These are phyloP conservation scores for Hetaerina americana DNA, from an alignment of 1,140 invertebrate genomes.

Conservation along the genomic window DNA sequence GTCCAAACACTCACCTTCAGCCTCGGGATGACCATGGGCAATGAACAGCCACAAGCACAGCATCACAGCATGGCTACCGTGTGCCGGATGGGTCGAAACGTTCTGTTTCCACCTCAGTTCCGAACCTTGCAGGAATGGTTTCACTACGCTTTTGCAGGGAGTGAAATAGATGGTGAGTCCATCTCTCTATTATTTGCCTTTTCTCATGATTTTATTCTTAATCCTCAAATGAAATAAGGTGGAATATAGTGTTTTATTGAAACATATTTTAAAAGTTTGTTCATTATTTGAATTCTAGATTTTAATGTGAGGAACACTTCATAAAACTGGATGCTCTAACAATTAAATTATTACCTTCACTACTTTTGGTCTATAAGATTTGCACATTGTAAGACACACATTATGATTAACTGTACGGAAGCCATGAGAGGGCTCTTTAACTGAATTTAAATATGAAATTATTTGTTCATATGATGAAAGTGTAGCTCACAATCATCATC, in stretches of 20 bases:
- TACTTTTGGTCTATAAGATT: too few species aligned
- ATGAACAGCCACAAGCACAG: conserved; percentile 46
- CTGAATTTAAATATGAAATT: too few species aligned
- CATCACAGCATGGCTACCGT: conserved; percentile 85
- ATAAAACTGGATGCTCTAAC: too few species aligned
- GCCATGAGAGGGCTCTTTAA: too few species aligned
- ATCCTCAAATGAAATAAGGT: neutral
- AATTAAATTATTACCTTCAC: too few species aligned
- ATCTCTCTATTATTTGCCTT: neutral
- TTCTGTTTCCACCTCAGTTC: conserved; percentile 90
- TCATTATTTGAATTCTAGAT: too few species aligned
- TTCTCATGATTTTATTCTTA: neutral
- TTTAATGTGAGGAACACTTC: too few species aligned
- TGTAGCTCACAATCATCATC: too few species aligned
- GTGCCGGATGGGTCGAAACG: conserved; percentile 76
- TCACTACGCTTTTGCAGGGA: conserved; percentile 86
- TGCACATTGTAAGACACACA: too few species aligned
- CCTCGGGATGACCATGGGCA: conserved; percentile 48
- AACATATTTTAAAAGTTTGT: neutral
- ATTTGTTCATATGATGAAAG: too few species aligned
- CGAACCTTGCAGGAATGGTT: conserved; percentile 92
- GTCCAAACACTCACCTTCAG: conserved; percentile 80
- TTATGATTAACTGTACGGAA: too few species aligned
- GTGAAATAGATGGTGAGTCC: conserved; percentile 79
- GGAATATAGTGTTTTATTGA: too few species aligned